A percentile compares a stretch with the other conserved stretches of the same genome.
These are phyloP conservation scores for Saguinus imperator DNA, from an alignment of 2,113 vertebrate genomes.

Conservation along the genomic window DNA sequence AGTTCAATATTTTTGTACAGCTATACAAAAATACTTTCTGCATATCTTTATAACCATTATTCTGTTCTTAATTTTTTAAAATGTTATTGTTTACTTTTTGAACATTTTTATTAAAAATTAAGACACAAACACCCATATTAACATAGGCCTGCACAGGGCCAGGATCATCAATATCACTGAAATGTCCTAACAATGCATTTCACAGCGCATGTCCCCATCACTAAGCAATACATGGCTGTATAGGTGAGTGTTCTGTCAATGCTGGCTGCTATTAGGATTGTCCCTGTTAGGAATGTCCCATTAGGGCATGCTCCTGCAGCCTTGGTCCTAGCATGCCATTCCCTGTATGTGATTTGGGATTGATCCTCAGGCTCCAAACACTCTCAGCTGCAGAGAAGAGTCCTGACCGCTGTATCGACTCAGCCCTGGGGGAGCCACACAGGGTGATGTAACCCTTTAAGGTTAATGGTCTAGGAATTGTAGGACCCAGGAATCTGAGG, in stretches of 20 bases:
- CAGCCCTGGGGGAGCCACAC: too few species aligned
- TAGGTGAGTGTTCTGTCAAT: too few species aligned
- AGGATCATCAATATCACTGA: neutral
- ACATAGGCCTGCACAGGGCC: neutral
- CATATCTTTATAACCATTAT: neutral
- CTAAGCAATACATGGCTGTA: neutral
- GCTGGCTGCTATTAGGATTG: neutral
- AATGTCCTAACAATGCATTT: neutral
- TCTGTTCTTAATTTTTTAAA: neutral
- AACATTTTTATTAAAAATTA: neutral
- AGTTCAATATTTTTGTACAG: neutral
- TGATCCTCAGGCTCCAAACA: neutral
- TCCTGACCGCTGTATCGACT: neutral
- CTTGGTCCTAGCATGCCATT: neutral
- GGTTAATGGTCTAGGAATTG: neutral
- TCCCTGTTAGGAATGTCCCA: neutral
- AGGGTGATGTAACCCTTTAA: neutral
- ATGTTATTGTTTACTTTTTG: neutral
- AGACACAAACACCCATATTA: neutral
- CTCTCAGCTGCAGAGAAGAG: neutral
- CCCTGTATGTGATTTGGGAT: neutral
- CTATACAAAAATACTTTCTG: neutral
- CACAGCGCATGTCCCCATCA: neutral
- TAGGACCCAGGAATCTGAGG: neutral
- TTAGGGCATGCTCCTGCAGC: neutral